Evolutionary conservation across 2,797 vertebrate genomes (phyloP).

Genomic region (Phaenicophaeus curvirostris): DNA sequence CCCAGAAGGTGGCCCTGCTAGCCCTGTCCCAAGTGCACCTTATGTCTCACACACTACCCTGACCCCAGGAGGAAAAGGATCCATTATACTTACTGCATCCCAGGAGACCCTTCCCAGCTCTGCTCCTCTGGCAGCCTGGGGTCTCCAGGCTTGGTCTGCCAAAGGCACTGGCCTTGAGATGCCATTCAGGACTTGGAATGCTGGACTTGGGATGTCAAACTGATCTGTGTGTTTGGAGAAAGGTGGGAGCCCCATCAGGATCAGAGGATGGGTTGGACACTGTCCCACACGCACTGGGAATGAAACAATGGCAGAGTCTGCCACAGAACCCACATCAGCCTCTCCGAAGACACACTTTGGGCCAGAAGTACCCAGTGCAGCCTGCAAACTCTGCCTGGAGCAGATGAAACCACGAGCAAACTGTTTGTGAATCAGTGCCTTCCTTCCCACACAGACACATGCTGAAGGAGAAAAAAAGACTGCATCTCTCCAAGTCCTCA

Average conservation of each 20-base stretch:
- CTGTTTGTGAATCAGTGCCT: slow-evolving; percentile 32
- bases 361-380: neutral
- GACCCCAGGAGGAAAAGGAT: neutral
- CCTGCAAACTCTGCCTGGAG: neutral
- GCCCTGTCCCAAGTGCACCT: neutral
- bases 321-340: neutral
- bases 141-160: neutral
- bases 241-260: neutral
- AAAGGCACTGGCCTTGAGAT: neutral
- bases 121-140: neutral
- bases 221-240: neutral
- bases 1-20: neutral
- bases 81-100: neutral
- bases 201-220: accelerated
- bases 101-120: neutral
- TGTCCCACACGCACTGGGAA: neutral
- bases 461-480: slow-evolving; percentile 24
- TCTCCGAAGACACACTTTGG: neutral
- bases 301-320: neutral
- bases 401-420: neutral
- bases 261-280: neutral
- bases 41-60: accelerated
- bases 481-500: neutral
- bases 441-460: slow-evolving; percentile 56
- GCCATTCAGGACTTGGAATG: neutral